A percentile compares a stretch with the other conserved stretches of the same genome.
These are phyloP conservation scores for Caenorhabditis sp. DNA, from an alignment of 2,888 invertebrate genomes.

Conservation along the genomic window DNA sequence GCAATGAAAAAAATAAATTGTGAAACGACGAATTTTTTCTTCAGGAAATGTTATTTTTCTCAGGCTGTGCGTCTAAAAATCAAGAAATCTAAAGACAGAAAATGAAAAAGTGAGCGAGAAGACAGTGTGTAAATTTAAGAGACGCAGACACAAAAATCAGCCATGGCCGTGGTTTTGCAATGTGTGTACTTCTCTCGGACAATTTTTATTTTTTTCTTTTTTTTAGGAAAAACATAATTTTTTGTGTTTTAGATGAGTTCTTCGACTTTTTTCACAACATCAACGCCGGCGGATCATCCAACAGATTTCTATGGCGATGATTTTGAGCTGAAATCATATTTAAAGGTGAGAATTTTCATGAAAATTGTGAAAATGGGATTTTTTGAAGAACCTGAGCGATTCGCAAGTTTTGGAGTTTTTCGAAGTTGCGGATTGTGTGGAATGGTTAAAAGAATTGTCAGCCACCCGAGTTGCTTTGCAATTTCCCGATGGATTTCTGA, in stretches of 20 bases:
- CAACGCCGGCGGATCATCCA: constrained; percentile 26
- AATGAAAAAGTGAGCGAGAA: too few species aligned
- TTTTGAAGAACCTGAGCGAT: constrained; percentile 15
- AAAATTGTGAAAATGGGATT: not conserved
- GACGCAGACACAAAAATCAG: not conserved
- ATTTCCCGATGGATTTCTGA: constrained; percentile 62
- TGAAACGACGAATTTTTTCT: too few species aligned
- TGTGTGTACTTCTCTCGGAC: not conserved
- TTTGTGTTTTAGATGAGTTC: not conserved
- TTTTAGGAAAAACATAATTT: not conserved
- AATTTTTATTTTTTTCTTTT: not conserved
- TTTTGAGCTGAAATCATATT: constrained; percentile 5
- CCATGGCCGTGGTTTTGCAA: not conserved
- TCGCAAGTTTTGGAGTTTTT: constrained; percentile 50
- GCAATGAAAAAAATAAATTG: too few species aligned
- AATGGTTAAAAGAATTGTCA: constrained; percentile 54
- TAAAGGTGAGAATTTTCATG: not conserved
- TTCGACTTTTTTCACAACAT: constrained; percentile 23
- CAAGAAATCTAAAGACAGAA: too few species aligned
- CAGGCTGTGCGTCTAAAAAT: too few species aligned
- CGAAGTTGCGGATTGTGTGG: constrained; percentile 48
- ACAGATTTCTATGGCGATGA: constrained; percentile 5
- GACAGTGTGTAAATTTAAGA: too few species aligned
- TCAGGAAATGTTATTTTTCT: too few species aligned
- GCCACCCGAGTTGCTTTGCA: constrained; percentile 63